Evolutionary conservation across 2,113 vertebrate genomes (phyloP).

Genomic region (Sapajus apella): DNA sequence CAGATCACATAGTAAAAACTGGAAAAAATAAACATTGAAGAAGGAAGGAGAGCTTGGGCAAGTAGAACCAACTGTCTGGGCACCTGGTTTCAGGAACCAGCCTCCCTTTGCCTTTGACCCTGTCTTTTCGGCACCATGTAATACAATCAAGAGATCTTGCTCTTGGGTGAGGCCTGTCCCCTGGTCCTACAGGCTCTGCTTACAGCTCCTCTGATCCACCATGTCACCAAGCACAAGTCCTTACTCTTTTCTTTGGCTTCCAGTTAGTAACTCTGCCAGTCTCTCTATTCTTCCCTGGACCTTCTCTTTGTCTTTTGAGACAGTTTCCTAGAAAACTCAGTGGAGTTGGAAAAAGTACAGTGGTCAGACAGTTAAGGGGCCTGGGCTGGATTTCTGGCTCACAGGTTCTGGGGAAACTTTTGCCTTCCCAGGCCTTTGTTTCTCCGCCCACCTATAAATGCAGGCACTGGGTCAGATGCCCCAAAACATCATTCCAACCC

Average conservation of each 20-base stretch:
- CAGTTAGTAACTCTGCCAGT: neutral
- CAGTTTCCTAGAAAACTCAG: neutral
- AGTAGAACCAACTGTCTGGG: neutral
- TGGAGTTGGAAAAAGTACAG: too few species aligned
- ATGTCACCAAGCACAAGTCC: neutral
- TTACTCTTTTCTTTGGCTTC: neutral
- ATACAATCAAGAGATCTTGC: neutral
- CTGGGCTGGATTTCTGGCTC: neutral
- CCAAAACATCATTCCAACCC: too few species aligned
- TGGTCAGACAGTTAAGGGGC: too few species aligned
- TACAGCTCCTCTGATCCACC: neutral
- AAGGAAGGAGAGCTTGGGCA: neutral
- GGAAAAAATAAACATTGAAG: neutral
- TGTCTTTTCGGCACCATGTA: rapidly evolving
- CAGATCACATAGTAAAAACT: neutral
- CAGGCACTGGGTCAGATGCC: neutral
- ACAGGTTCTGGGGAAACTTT: neutral
- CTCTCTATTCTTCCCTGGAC: neutral
- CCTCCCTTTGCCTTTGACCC: neutral
- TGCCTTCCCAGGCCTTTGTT: neutral
- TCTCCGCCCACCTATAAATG: rapidly evolving
- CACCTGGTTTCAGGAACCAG: neutral
- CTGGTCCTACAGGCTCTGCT: neutral
- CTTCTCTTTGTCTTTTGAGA: neutral
- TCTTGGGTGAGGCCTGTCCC: neutral